A percentile compares a stretch with the other conserved stretches of the same genome.
Conservation (phyloP, 1,140 invertebrate species). For the Heliothis subflexa region DNA sequence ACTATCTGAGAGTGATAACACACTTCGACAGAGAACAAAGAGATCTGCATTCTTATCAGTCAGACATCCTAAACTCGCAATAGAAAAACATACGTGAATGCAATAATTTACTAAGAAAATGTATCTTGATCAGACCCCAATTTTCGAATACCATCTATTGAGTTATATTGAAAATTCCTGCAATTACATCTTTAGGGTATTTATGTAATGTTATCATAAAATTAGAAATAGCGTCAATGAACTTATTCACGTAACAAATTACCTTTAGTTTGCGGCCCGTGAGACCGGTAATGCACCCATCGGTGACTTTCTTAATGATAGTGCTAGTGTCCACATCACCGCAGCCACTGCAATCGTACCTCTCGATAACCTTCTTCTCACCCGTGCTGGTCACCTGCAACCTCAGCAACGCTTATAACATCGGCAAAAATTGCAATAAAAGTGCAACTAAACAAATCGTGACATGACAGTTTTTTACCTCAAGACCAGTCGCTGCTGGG, state of each 20-base stretch:
- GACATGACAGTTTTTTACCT: constrained; percentile 90
- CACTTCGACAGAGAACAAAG: too few relatives aligned
- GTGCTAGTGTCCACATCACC: constrained; percentile 91
- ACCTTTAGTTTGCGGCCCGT: constrained; percentile 96
- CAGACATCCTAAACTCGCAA: neutral
- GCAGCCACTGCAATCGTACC: constrained; percentile 97
- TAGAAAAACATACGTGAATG: neutral
- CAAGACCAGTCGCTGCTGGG: constrained; percentile 96
- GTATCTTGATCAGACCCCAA: too few relatives aligned
- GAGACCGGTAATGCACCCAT: constrained; percentile 93
- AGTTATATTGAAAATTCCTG: too few relatives aligned
- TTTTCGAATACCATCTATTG: too few relatives aligned
- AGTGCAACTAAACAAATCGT: constrained; percentile 73
- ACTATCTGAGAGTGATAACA: too few relatives aligned
- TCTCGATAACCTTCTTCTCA: constrained; percentile 96
- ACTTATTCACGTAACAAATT: constrained; percentile 51
- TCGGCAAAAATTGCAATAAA: constrained; percentile 64
- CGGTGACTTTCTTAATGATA: constrained; percentile 79
- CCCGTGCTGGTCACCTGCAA: constrained; percentile 94
- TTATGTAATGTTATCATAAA: too few relatives aligned
- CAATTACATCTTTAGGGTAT: neutral
- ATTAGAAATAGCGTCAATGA: neutral
- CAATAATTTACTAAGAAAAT: neutral
- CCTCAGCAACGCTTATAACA: constrained; percentile 56
- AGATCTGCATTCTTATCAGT: neutral